phyloP scores from a whole-genome alignment of 2,888 invertebrate genomes.

The Dasysyrphus albostriatus region DNA sequence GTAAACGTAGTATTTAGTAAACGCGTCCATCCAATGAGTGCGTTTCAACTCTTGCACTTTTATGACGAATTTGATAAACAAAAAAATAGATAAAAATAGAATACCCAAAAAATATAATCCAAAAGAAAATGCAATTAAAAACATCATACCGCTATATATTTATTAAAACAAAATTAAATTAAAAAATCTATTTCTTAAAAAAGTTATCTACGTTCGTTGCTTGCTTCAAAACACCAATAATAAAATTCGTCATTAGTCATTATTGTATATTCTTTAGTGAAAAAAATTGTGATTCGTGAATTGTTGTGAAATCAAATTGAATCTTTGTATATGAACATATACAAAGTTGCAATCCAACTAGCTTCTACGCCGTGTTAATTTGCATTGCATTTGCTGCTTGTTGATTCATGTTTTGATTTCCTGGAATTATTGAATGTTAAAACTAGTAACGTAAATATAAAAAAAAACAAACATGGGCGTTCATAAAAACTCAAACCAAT shows the following conservation, averaged over 20 bases:
- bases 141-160: not conserved
- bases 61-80: not conserved
- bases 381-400: not conserved
- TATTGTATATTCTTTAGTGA: too few species aligned
- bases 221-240: not conserved
- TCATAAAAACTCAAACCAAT: not conserved
- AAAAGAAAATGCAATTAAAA: slow-evolving; percentile 4
- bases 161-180: too few species aligned
- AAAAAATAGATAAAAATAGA: not conserved
- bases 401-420: slow-evolving; percentile 6
- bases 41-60: not conserved
- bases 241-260: too few species aligned
- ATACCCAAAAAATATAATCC: too few species aligned
- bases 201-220: too few species aligned
- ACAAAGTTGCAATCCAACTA: not conserved
- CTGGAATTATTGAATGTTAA: not conserved
- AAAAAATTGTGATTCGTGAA: not conserved
- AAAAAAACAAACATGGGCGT: not conserved
- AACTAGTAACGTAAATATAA: not conserved
- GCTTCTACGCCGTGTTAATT: not conserved
- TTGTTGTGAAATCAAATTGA: not conserved
- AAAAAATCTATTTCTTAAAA: too few species aligned
- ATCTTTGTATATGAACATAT: too few species aligned
- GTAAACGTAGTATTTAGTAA: too few species aligned
- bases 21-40: too few species aligned